phyloP scores from a whole-genome alignment of 1,140 invertebrate species.

The Liolophura sinensis region DNA sequence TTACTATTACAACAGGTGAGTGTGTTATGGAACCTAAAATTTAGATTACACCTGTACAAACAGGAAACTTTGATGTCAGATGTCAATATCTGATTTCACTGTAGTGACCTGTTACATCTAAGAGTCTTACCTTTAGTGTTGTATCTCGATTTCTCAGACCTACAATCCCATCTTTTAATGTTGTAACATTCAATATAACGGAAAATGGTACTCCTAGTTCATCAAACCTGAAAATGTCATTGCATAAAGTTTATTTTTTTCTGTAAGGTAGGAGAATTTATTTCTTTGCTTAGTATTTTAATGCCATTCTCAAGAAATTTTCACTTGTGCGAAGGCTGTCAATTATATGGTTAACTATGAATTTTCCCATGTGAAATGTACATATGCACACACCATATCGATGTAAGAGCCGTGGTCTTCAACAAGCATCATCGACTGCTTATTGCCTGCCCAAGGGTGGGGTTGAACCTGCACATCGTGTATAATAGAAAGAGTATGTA shows the following conservation, averaged over 20 bases:
- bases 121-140: conserved; percentile 63
- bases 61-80: no score
- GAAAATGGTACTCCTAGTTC: conserved; percentile 70
- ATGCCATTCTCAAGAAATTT: conserved; percentile 11
- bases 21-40: no score
- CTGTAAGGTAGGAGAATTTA: conserved; percentile 5
- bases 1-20: no score
- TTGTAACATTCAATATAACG: conserved; percentile 67
- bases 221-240: conserved; percentile 51
- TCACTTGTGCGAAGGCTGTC: neutral
- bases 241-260: no score
- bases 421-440: no score
- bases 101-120: no score
- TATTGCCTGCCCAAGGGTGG: no score
- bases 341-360: neutral
- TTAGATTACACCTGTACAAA: no score
- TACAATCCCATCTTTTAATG: conserved; percentile 73
- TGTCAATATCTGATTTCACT: no score
- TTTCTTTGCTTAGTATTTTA: neutral
- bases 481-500: no score
- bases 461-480: no score
- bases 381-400: neutral
- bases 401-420: neutral
- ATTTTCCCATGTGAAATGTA: no score
- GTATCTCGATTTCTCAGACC: conserved; percentile 74